These are phyloP conservation scores for Leucania comma DNA, from an alignment of 2,888 invertebrate species.

Conservation along the genomic window DNA sequence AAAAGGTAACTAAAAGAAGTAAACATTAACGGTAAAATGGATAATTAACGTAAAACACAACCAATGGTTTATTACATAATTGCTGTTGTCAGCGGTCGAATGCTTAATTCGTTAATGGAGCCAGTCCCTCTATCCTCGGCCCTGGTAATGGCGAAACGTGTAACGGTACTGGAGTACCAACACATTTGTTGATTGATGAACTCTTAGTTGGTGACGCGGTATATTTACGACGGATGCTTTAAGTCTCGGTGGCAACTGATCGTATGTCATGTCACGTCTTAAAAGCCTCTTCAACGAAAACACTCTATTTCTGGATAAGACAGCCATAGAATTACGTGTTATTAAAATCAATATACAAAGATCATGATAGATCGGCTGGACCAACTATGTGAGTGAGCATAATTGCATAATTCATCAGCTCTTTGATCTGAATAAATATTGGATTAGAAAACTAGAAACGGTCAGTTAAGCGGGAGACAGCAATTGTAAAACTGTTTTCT, in stretches of 20 bases:
- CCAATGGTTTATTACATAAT: conserved; percentile 70
- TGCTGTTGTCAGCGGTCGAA: conserved; percentile 67
- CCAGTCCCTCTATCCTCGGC: conserved; percentile 63
- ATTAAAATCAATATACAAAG: conserved; percentile 37
- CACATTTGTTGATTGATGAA: conserved; percentile 68
- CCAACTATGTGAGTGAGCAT: conserved; percentile 24
- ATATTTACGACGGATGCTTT: conserved; percentile 54
- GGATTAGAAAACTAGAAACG: conserved; percentile 42
- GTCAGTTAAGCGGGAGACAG: conserved; percentile 5
- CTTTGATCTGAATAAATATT: conserved; percentile 35
- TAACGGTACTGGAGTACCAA: conserved; percentile 69
- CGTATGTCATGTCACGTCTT: conserved; percentile 58
- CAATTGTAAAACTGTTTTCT: conserved; percentile 28
- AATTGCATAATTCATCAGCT: conserved; percentile 40
- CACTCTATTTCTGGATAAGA: conserved; percentile 43
- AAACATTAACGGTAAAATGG: conserved; percentile 67
- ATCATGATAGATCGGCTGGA: conserved; percentile 10
- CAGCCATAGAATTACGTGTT: conserved; percentile 3
- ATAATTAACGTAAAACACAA: conserved; percentile 68
- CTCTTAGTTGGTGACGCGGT: conserved; percentile 62
- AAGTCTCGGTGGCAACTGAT: conserved; percentile 46
- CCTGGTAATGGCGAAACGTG: conserved; percentile 66
- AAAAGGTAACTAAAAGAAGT: conserved; percentile 45
- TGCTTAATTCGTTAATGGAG: conserved; percentile 73
- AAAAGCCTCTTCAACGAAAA: conserved; percentile 43